These are phyloP conservation scores for Buceros bicornis DNA, from an alignment of 2,797 vertebrate genomes.

Conservation along the genomic window DNA sequence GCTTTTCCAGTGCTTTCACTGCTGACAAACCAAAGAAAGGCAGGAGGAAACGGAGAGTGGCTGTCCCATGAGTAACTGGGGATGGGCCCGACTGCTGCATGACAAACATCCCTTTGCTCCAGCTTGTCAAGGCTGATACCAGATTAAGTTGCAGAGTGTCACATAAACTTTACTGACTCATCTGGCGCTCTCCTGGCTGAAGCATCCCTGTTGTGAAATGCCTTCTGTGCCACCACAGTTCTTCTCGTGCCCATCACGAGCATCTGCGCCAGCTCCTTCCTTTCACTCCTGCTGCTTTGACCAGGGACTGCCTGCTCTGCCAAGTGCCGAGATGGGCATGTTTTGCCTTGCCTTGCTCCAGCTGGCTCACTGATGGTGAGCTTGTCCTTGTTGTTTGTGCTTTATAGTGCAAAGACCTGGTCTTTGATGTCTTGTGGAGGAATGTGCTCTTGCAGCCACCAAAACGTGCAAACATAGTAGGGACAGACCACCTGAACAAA, in stretches of 20 bases:
- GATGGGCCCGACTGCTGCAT: background rate
- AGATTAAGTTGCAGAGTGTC: background rate
- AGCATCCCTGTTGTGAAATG: background rate
- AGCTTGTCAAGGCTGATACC: background rate
- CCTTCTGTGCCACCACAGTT: background rate
- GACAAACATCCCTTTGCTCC: background rate
- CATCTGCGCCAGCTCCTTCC: fast-evolving
- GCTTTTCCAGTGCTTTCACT: background rate
- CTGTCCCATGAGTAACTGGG: background rate
- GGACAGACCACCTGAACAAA: background rate
- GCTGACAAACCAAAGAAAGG: background rate
- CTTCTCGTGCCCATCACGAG: background rate
- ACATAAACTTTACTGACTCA: background rate
- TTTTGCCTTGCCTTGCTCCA: background rate
- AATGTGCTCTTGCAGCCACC: background rate
- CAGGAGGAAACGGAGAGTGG: background rate
- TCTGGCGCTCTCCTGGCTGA: background rate
- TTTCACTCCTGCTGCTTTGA: background rate
- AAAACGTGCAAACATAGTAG: background rate
- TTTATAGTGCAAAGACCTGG: background rate
- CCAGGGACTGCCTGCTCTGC: background rate
- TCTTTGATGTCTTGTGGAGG: background rate
- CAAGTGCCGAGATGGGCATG: no score
- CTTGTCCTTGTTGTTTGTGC: background rate
- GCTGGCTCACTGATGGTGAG: background rate